phyloP scores from a whole-genome alignment of 1,140 invertebrate genomes.

The Mycetomoellerius zeteki region DNA sequence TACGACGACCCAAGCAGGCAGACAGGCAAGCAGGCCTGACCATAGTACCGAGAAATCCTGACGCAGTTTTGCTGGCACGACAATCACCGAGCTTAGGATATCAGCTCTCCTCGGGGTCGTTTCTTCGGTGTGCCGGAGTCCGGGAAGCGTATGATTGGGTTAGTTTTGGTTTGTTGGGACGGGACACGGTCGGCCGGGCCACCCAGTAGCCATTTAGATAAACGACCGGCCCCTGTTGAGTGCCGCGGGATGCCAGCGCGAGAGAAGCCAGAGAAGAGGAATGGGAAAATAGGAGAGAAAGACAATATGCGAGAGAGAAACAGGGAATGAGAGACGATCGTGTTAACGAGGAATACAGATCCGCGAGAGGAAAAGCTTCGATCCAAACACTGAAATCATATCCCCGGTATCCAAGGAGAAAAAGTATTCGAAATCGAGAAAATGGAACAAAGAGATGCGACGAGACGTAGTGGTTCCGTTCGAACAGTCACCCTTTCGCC shows the following conservation, averaged over 20 bases:
- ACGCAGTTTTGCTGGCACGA: conserved; percentile 53
- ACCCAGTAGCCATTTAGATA: conserved; percentile 87
- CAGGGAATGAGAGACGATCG: conserved; percentile 26
- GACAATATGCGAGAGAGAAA: conserved; percentile 24
- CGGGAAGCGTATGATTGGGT: conserved; percentile 79
- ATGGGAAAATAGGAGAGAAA: conserved; percentile 31
- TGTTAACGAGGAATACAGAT: conserved; percentile 24
- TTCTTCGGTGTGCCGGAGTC: conserved; percentile 66
- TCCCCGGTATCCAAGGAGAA: conserved; percentile 55
- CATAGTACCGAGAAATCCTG: conserved; percentile 46
- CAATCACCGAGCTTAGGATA: conserved; percentile 59
- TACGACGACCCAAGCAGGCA: conserved; percentile 35
- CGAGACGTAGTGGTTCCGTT: conserved; percentile 19
- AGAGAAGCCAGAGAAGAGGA: conserved; percentile 28
- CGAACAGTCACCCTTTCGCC: background rate
- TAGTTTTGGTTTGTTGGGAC: conserved; percentile 81
- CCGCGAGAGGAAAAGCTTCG: conserved; percentile 32
- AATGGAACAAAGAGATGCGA: conserved; percentile 78
- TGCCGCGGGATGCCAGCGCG: conserved; percentile 75
- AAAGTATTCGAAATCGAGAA: conserved; percentile 79
- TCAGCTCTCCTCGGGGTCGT: conserved; percentile 66
- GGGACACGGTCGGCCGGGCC: conserved; percentile 79
- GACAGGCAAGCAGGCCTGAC: conserved; percentile 27
- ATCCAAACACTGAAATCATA: conserved; percentile 56
- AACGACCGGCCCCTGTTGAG: conserved; percentile 84